Percentiles rank a stretch among this genome's conserved stretches.
Conservation (phyloP, 2,888 invertebrate species). For the Drosophila borealis region DNA sequence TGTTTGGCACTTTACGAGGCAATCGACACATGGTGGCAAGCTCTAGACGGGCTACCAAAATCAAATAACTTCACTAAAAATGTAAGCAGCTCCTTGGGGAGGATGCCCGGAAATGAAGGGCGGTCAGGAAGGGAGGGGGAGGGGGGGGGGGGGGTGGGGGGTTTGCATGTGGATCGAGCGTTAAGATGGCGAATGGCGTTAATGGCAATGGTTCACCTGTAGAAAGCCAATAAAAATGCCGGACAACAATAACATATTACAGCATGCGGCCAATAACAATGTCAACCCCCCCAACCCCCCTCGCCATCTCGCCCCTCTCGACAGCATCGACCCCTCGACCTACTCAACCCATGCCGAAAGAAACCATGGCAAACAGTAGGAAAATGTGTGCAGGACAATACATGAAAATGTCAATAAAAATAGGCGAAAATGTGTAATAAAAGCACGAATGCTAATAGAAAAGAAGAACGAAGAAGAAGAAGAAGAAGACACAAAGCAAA, state of each 20-base stretch:
- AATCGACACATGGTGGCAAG: constrained; percentile 59
- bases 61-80: constrained; percentile 71
- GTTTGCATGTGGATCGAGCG: no score
- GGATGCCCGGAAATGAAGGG: not conserved
- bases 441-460: constrained; percentile 44
- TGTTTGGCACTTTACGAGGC: constrained; percentile 52
- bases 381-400: constrained; percentile 52
- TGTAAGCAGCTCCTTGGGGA: constrained; percentile 44
- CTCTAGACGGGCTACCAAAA: constrained; percentile 38
- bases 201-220: constrained; percentile 66
- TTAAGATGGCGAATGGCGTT: constrained; percentile 23
- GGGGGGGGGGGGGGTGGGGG: no score
- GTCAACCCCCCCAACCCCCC: constrained; percentile 12
- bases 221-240: constrained; percentile 71
- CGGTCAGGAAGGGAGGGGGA: no score
- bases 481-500: constrained; percentile 4
- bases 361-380: not conserved
- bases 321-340: no score
- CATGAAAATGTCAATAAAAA: constrained; percentile 76
- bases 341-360: no score
- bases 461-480: constrained; percentile 1
- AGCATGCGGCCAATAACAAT: constrained; percentile 67
- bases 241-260: constrained; percentile 74
- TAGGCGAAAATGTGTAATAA: constrained; percentile 54
- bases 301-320: not conserved